These are phyloP conservation scores for Glandiceps talaboti DNA, from an alignment of 53 echinoderm and acorn worm genomes.

Conservation along the genomic window DNA sequence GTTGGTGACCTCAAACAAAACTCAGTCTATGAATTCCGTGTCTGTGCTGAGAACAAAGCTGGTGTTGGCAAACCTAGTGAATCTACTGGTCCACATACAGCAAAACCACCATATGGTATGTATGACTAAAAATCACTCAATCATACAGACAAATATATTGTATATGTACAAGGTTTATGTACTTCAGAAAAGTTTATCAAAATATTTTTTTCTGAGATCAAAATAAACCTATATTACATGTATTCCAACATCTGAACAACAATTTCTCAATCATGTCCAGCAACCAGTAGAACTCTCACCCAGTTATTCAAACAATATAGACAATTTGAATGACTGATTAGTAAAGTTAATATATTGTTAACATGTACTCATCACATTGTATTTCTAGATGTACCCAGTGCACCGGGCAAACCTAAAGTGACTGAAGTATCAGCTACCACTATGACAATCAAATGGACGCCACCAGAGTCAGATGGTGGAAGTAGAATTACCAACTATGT, in stretches of 20 bases:
- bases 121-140: too few relatives aligned
- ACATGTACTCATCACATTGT: slow-evolving; percentile 92
- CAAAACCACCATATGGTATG: slow-evolving; percentile 85
- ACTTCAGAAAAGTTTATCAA: too few relatives aligned
- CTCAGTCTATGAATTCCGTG: not conserved
- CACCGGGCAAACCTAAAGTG: slow-evolving; percentile 44
- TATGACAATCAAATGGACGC: slow-evolving; percentile 9
- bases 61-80: slow-evolving; percentile 56
- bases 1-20: not conserved
- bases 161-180: too few relatives aligned
- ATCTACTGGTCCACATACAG: slow-evolving; percentile 30
- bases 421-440: slow-evolving; percentile 34
- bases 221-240: too few relatives aligned
- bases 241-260: too few relatives aligned
- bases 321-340: too few relatives aligned
- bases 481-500: slow-evolving; percentile 18
- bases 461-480: slow-evolving; percentile 2
- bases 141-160: too few relatives aligned
- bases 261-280: too few relatives aligned
- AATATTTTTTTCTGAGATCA: too few relatives aligned
- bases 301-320: too few relatives aligned
- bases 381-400: slow-evolving; percentile 45
- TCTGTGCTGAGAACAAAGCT: slow-evolving; percentile 36
- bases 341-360: too few relatives aligned
- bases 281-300: too few relatives aligned